A percentile compares a stretch with the other conserved stretches of the same genome.
These are phyloP conservation scores for Lagodon rhomboides DNA, from an alignment of 2,797 vertebrate genomes.

Conservation along the genomic window DNA sequence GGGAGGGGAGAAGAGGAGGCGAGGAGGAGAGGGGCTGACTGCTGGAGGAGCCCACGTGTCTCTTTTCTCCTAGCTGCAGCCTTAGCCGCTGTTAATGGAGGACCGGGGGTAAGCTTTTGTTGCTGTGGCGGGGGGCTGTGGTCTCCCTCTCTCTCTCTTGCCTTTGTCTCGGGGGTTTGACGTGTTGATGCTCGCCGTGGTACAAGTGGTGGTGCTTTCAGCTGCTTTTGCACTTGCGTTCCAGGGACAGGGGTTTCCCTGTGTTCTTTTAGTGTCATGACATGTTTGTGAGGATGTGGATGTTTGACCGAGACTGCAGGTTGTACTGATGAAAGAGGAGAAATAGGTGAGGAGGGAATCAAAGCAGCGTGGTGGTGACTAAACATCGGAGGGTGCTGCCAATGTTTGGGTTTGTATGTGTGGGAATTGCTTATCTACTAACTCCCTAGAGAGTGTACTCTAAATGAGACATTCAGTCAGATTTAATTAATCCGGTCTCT, in stretches of 20 bases:
- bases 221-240: conserved; percentile 33
- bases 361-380: conserved; percentile 25
- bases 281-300: conserved; percentile 47
- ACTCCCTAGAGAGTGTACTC: neutral
- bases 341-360: conserved; percentile 15
- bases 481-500: neutral
- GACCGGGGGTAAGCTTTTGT: conserved; percentile 86
- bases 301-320: conserved; percentile 31
- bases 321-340: conserved; percentile 14
- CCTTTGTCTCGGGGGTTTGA: conserved; percentile 60
- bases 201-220: conserved; percentile 40
- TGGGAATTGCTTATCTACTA: conserved; percentile 23
- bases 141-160: conserved; percentile 30
- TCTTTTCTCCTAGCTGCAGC: conserved; percentile 67
- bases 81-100: conserved; percentile 74
- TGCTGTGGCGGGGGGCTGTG: conserved; percentile 63
- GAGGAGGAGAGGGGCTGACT: conserved; percentile 53
- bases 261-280: conserved; percentile 1
- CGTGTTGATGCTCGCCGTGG: conserved; percentile 22
- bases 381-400: conserved; percentile 20
- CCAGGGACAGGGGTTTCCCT: conserved; percentile 22
- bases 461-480: conserved; percentile 10
- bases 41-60: conserved; percentile 77
- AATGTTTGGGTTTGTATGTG: conserved; percentile 20
- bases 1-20: conserved; percentile 44